Conservation (phyloP, 2,113 vertebrate species). For the Seriola dumerili region DNA sequence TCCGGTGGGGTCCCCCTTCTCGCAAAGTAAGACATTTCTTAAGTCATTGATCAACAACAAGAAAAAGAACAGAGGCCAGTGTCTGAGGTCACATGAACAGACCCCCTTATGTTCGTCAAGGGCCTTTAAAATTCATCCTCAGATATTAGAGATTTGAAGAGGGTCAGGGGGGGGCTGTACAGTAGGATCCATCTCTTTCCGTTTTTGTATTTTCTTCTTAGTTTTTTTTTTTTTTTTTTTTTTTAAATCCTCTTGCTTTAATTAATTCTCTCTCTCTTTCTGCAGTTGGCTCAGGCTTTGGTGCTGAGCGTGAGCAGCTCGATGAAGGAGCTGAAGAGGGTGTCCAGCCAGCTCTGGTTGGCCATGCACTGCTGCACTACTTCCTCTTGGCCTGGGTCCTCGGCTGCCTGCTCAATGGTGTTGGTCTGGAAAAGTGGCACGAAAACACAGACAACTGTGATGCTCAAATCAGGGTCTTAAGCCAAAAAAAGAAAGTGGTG, state of each 20-base stretch:
- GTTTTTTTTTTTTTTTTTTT: constrained; percentile 20
- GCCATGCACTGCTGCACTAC: constrained; percentile 97
- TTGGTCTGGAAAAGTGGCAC: constrained; percentile 84
- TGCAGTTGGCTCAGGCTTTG: constrained; percentile 78
- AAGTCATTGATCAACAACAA: constrained; percentile 78
- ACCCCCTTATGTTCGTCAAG: constrained; percentile 63
- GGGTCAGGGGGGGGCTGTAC: constrained; percentile 76
- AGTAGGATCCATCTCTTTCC: constrained; percentile 66
- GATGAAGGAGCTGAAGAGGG: constrained; percentile 92
- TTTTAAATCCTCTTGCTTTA: constrained; percentile 33
- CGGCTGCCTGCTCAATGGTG: constrained; percentile 91
- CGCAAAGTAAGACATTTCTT: constrained; percentile 73
- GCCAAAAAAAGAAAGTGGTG: background rate
- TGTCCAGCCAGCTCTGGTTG: constrained; percentile 94
- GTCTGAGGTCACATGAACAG: constrained; percentile 72
- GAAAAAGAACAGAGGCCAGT: constrained; percentile 70
- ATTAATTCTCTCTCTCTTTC: constrained; percentile 11
- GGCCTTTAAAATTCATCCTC: constrained; percentile 73
- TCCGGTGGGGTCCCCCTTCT: constrained; percentile 47
- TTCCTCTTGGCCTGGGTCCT: constrained; percentile 95
- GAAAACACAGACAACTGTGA: constrained; percentile 31
- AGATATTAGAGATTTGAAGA: constrained; percentile 72
- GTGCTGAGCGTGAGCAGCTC: constrained; percentile 91
- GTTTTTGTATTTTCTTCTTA: constrained; percentile 37
- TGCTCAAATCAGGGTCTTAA: background rate